phyloP scores from a whole-genome alignment of 2,113 vertebrate species.

The Prunella himalayana region DNA sequence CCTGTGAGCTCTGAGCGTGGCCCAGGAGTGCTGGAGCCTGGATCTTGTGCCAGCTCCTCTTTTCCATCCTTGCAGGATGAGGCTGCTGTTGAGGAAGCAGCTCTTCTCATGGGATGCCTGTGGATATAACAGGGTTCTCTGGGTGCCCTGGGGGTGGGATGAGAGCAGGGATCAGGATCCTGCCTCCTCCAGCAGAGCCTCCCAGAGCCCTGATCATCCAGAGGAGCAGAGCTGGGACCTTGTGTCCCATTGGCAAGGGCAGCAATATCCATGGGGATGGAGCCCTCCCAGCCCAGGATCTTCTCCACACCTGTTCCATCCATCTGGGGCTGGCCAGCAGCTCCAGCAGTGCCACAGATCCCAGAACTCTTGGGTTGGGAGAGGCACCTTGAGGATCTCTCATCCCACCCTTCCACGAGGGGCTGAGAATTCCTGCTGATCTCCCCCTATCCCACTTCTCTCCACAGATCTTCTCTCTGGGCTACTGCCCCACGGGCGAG shows the following conservation, averaged over 20 bases:
- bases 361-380: rapidly evolving
- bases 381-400: no score
- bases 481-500: conserved; percentile 95
- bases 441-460: rapidly evolving
- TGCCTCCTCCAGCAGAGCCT: neutral
- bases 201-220: neutral
- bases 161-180: neutral
- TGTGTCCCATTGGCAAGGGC: rapidly evolving
- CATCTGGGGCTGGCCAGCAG: neutral
- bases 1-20: rapidly evolving
- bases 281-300: rapidly evolving
- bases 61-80: neutral
- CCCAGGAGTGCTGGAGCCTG: rapidly evolving
- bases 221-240: neutral
- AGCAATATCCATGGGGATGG: rapidly evolving
- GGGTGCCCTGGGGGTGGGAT: neutral
- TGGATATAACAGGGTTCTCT: rapidly evolving
- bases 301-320: neutral
- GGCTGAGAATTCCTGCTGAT: rapidly evolving
- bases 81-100: neutral
- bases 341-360: neutral
- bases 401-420: rapidly evolving
- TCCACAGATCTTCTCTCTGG: conserved; percentile 90
- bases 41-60: neutral
- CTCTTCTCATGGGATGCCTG: rapidly evolving